phyloP scores from a whole-genome alignment of 2,797 vertebrate species.

The Myioborus miniatus region DNA sequence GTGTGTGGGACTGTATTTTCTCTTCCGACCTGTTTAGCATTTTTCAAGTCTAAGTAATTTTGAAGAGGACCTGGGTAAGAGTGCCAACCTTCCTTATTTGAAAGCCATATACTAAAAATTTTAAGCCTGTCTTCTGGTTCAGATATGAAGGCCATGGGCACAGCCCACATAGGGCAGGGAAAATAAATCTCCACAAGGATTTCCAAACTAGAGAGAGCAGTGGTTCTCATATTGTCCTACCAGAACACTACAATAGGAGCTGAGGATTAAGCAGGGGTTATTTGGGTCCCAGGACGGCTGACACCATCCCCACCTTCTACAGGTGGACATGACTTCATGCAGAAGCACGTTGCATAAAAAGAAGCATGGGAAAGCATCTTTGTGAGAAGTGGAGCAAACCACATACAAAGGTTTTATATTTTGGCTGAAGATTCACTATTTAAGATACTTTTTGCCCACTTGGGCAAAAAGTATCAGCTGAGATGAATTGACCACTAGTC shows the following conservation, averaged over 20 bases:
- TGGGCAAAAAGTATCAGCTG: background rate
- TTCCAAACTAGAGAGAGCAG: background rate
- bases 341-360: background rate
- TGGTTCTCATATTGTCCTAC: background rate
- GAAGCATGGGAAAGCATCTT: background rate
- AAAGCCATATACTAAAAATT: background rate
- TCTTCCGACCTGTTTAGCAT: background rate
- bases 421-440: background rate
- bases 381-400: background rate
- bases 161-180: background rate
- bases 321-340: background rate
- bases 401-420: background rate
- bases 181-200: background rate
- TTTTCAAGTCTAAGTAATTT: background rate
- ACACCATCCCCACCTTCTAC: background rate
- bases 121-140: background rate
- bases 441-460: background rate
- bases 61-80: background rate
- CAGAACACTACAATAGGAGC: background rate
- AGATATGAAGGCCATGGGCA: background rate
- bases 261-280: background rate
- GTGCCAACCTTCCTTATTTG: background rate
- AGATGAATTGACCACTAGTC: background rate
- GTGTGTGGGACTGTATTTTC: background rate
- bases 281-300: background rate